phyloP scores from a whole-genome alignment of 1,140 invertebrate genomes.

The Drosophila virilis region DNA sequence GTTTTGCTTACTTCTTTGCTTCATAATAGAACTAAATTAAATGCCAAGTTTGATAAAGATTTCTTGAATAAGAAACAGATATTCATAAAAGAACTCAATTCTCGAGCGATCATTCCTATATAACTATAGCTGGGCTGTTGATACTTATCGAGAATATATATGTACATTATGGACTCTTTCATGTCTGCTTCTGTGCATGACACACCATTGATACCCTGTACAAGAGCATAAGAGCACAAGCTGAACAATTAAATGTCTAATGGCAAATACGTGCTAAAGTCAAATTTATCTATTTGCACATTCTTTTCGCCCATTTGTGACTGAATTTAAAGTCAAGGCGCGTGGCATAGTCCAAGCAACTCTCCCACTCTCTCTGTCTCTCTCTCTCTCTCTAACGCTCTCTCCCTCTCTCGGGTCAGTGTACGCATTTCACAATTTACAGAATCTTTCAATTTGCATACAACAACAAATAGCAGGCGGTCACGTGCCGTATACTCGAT shows the following conservation, averaged over 20 bases:
- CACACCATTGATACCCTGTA: too few relatives aligned
- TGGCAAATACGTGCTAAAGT: conserved; percentile 51
- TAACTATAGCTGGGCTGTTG: too few relatives aligned
- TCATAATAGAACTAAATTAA: too few relatives aligned
- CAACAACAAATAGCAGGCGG: conserved; percentile 4
- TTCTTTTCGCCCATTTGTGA: not conserved
- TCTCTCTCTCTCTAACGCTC: not conserved
- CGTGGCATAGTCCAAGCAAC: not conserved
- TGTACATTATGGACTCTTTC: too few relatives aligned
- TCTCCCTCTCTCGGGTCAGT: conserved; percentile 16
- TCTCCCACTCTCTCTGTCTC: not conserved
- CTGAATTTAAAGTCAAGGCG: not conserved
- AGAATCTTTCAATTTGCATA: not conserved
- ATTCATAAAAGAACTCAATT: too few relatives aligned
- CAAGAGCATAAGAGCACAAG: conserved; percentile 1
- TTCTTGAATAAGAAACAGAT: too few relatives aligned
- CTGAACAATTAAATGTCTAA: conserved; percentile 62
- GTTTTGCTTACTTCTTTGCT: too few relatives aligned
- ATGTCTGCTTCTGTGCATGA: too few relatives aligned
- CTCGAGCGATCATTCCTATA: too few relatives aligned
- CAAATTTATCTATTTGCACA: conserved; percentile 42
- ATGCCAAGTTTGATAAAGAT: too few relatives aligned
- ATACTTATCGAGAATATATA: too few relatives aligned
- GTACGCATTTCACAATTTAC: conserved; percentile 7
- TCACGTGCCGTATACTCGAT: conserved; percentile 55